Conservation (phyloP, 2,797 vertebrate species). For the Anguilla megastoma region DNA sequence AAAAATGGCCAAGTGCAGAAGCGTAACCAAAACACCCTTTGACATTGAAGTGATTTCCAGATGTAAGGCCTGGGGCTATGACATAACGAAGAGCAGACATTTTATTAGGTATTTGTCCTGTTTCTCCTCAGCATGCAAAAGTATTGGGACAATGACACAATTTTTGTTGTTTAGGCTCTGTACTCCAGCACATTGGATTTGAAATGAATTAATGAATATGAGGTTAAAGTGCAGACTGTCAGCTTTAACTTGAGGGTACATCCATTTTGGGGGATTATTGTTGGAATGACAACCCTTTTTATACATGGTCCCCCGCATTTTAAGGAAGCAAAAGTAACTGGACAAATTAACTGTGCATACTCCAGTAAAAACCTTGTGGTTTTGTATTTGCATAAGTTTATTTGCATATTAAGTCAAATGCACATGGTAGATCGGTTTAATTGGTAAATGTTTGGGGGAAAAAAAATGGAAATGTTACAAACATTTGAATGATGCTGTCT, state of each 20-base stretch:
- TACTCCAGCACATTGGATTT: too few relatives aligned
- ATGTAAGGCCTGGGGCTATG: neutral
- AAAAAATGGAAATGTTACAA: too few relatives aligned
- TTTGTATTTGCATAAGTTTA: neutral
- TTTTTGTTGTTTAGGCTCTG: too few relatives aligned
- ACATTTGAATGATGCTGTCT: too few relatives aligned
- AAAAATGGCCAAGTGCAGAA: neutral
- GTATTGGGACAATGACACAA: too few relatives aligned
- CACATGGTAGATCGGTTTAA: neutral
- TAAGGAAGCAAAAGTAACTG: neutral
- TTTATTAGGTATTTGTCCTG: neutral
- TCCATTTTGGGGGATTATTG: too few relatives aligned
- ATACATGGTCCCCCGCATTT: neutral
- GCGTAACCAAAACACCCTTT: neutral
- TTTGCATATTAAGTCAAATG: neutral
- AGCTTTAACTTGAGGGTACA: too few relatives aligned
- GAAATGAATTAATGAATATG: too few relatives aligned
- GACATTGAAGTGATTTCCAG: neutral
- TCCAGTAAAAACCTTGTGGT: neutral
- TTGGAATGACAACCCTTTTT: neutral
- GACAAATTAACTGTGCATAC: neutral
- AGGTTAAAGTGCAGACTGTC: too few relatives aligned
- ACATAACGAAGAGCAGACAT: neutral
- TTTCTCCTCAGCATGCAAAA: neutral
- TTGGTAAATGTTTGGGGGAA: neutral